A percentile compares a stretch with the other conserved stretches of the same genome.
Conservation (phyloP, 2,888 invertebrate genomes). For the Tetheella fluctuosa region DNA sequence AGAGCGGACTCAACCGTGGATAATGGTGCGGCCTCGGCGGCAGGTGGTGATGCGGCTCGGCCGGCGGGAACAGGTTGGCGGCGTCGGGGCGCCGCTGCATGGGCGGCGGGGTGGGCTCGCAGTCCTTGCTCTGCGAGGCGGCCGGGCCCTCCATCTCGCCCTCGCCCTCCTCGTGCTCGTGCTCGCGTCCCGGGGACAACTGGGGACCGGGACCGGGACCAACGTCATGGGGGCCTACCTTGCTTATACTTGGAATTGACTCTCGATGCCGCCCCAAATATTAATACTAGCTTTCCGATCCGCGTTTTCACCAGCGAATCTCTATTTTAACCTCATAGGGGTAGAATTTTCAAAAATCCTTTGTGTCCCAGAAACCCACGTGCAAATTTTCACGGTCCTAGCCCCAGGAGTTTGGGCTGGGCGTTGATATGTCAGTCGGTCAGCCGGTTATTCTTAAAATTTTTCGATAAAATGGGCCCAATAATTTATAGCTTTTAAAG, state of each 20-base stretch:
- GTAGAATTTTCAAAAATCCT: too few species aligned
- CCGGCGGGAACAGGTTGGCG: slow-evolving; percentile 93
- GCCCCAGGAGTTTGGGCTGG: too few species aligned
- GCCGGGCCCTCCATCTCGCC: slow-evolving; percentile 94
- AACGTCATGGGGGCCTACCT: background rate
- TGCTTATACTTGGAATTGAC: background rate
- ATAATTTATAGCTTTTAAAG: too few species aligned
- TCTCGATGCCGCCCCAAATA: too few species aligned
- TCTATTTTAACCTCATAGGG: too few species aligned
- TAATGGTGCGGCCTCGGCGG: slow-evolving; percentile 82
- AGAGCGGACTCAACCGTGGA: slow-evolving; percentile 91
- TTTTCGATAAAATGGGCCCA: too few species aligned
- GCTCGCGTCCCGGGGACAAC: slow-evolving; percentile 94
- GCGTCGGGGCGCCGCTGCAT: slow-evolving; percentile 93
- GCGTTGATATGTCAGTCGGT: too few species aligned
- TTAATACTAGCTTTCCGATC: too few species aligned
- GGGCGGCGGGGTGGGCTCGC: slow-evolving; percentile 95
- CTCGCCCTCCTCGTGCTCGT: slow-evolving; percentile 92
- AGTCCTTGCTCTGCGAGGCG: slow-evolving; percentile 95
- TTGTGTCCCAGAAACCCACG: too few species aligned
- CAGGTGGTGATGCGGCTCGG: slow-evolving; percentile 73
- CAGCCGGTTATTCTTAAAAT: too few species aligned
- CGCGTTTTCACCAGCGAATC: too few species aligned
- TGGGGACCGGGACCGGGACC: slow-evolving; percentile 52
- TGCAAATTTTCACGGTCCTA: too few species aligned